phyloP scores from a whole-genome alignment of 2,797 vertebrate genomes.

The Alosa sapidissima region DNA sequence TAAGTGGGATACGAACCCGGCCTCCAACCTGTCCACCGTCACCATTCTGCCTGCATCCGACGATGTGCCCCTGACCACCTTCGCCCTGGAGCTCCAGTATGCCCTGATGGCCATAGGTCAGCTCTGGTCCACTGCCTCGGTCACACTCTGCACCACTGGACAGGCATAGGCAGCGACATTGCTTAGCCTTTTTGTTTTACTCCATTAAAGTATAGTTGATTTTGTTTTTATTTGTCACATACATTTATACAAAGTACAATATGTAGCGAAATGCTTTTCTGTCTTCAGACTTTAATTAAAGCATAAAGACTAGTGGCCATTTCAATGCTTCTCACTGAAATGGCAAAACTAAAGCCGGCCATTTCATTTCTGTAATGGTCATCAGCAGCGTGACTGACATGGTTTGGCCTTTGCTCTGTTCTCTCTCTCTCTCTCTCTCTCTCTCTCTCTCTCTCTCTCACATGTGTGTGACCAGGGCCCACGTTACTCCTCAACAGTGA shows the following conservation, averaged over 20 bases:
- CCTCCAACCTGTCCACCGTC: constrained; percentile 89
- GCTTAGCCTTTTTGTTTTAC: too few species aligned
- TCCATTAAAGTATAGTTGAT: too few species aligned
- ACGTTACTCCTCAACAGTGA: constrained; percentile 89
- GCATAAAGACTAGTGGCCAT: background rate
- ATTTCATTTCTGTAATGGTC: background rate
- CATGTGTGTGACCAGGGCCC: constrained; percentile 75
- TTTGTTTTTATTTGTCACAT: too few species aligned
- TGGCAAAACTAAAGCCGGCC: background rate
- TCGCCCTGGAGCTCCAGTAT: constrained; percentile 89
- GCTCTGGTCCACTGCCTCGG: background rate
- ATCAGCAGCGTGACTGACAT: background rate
- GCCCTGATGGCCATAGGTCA: constrained; percentile 86
- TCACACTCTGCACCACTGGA: too few species aligned
- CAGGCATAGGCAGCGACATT: too few species aligned
- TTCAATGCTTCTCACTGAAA: background rate
- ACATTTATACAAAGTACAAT: too few species aligned
- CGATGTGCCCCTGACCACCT: constrained; percentile 88
- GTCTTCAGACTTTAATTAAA: too few species aligned
- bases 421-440: background rate
- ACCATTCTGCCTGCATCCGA: constrained; percentile 88
- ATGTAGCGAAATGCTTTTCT: too few species aligned
- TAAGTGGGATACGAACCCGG: constrained; percentile 88
- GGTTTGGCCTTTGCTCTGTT: background rate
- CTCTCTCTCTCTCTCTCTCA: background rate